Evolutionary conservation across 2,797 vertebrate genomes (phyloP), one percentile per base, ranked within the genome.

Genomic region (Phoebastria nigripes): DNA sequence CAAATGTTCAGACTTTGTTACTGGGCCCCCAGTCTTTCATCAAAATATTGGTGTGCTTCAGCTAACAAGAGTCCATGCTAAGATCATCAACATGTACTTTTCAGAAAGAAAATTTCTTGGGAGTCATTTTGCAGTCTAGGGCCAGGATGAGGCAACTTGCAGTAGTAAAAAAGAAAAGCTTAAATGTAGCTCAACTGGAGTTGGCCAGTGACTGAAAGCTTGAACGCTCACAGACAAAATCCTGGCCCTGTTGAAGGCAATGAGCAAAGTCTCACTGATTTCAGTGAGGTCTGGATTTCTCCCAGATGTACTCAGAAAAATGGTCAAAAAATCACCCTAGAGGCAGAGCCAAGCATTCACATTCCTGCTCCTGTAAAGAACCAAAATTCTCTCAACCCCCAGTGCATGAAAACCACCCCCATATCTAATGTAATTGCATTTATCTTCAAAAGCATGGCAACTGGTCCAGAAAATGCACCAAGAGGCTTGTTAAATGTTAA

Each of bases 401-500:
- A 69, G 42, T 46, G 42, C 72, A 78, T 12, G 47, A 78, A 85
- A 84, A 85, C 29, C 63, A 87, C 25, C 29, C 89, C 79, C 39
- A 52, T 71, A 85, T 46, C 79, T 74, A 92, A 80, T 65, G 65
- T 89, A 97, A 83, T 74, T 83, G 41, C 67, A 94, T 95, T 86
- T 88, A 82, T 92, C 89, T 96, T 96, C 92, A 94, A 97, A 96
- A 96, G 49, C 63, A 70, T 44, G 37, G 85, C 80, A 97, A 82
- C 62, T 24, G 41, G 69, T 94, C 92, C 90, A 96, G 92, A 90
- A 96, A 97, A 92, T 0, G 39, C 90, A 95, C 90, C 85, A 87
- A 88, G 89, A 93, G 85, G 33, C 82, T 97, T 96, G 87, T 94
- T 97, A 96, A 96, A 97, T 76, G 79, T 96, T 96, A 96, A 96